Evolutionary conservation across 1,140 invertebrate species (phyloP).

Genomic region (Brachionus manjavacas): DNA sequence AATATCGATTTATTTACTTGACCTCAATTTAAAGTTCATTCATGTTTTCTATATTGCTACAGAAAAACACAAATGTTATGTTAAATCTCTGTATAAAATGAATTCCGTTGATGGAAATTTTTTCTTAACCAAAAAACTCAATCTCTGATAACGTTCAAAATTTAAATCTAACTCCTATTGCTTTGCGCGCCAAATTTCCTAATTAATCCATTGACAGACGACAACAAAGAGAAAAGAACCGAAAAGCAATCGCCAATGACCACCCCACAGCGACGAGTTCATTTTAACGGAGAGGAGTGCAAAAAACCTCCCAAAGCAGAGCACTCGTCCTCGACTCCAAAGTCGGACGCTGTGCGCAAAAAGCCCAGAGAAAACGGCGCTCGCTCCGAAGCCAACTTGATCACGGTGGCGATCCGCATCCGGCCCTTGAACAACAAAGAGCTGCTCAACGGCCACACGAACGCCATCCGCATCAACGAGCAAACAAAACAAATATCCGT

Average conservation of each 20-base stretch:
- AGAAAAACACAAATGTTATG: no score
- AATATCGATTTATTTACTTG: no score
- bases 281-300: background rate
- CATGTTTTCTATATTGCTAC: no score
- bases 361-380: background rate
- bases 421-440: conserved; percentile 47
- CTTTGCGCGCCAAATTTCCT: background rate
- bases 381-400: conserved; percentile 37
- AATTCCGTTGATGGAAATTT: background rate
- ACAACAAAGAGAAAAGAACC: background rate
- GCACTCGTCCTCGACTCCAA: background rate
- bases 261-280: background rate
- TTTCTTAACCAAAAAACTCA: no score
- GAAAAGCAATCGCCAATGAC: background rate
- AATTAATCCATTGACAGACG: background rate
- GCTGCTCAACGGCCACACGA: background rate
- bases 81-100: no score
- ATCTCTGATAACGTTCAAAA: background rate
- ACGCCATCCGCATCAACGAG: background rate
- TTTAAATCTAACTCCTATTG: background rate
- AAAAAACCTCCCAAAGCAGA: background rate
- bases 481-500: background rate
- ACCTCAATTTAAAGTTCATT: no score
- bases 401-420: conserved; percentile 53
- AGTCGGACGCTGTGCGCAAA: background rate